phyloP scores from a whole-genome alignment of 1,140 invertebrate genomes.

The Zaprionus inermis region DNA sequence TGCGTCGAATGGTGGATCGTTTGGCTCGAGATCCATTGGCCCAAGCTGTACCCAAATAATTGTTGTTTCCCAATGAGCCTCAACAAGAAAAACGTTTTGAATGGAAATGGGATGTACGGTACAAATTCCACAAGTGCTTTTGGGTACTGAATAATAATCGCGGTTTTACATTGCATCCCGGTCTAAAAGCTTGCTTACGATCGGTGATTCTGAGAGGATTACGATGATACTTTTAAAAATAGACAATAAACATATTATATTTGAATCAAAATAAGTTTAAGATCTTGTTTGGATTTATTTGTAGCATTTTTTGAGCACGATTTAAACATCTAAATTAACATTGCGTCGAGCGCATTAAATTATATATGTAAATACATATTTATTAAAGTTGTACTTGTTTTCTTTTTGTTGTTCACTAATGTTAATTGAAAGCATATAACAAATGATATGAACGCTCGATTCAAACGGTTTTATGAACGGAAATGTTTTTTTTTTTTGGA shows the following conservation, averaged over 20 bases:
- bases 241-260: not conserved
- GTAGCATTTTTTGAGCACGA: constrained; percentile 56
- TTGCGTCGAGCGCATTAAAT: constrained; percentile 50
- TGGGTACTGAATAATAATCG: not conserved
- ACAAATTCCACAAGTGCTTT: not conserved
- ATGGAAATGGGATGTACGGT: too few species aligned
- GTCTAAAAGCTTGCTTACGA: too few species aligned
- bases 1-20: constrained; percentile 77
- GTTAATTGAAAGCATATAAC: constrained; percentile 42
- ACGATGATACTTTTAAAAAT: not conserved
- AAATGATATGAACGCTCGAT: constrained; percentile 29
- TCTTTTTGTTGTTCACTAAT: constrained; percentile 38
- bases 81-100: constrained; percentile 15
- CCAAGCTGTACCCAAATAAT: constrained; percentile 45
- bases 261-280: not conserved
- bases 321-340: constrained; percentile 61
- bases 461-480: constrained; percentile 13
- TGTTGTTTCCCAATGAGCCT: not conserved
- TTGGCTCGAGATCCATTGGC: constrained; percentile 55
- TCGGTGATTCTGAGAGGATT: not conserved
- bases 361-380: constrained; percentile 52
- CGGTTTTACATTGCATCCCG: too few species aligned
- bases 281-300: constrained; percentile 17
- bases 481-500: constrained; percentile 42
- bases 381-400: constrained; percentile 56